A percentile compares a stretch with the other conserved stretches of the same genome.
These are phyloP conservation scores for Thymelicus acteon DNA, from an alignment of 2,888 invertebrate species.

Conservation along the genomic window DNA sequence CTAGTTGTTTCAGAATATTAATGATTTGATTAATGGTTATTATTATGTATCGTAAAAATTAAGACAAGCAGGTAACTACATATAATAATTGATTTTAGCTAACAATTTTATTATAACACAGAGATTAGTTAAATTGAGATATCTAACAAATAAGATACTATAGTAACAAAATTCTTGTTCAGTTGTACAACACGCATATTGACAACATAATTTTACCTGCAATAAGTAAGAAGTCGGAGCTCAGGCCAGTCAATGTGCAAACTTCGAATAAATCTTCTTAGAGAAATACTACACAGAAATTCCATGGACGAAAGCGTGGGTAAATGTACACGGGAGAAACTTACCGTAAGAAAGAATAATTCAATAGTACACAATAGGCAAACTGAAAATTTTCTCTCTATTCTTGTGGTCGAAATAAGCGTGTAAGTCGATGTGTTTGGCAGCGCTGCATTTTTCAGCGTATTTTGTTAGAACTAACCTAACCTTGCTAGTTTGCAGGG, in stretches of 20 bases:
- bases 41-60: too few species aligned
- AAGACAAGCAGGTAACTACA: too few species aligned
- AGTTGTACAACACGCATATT: neutral
- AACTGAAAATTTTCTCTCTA: slow-evolving; percentile 11
- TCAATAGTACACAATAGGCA: slow-evolving; percentile 27
- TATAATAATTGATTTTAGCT: too few species aligned
- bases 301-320: slow-evolving; percentile 33
- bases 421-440: slow-evolving; percentile 10
- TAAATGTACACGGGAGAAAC: slow-evolving; percentile 32
- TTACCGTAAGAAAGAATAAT: slow-evolving; percentile 33
- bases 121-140: too few species aligned
- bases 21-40: too few species aligned
- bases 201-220: neutral
- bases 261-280: slow-evolving; percentile 36
- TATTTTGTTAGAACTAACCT: slow-evolving; percentile 8
- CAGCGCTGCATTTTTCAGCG: slow-evolving; percentile 3
- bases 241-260: slow-evolving; percentile 36
- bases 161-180: neutral
- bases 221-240: slow-evolving; percentile 21
- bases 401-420: slow-evolving; percentile 18
- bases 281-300: slow-evolving; percentile 25
- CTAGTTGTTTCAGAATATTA: too few species aligned
- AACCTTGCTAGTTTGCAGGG: neutral
- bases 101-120: too few species aligned
- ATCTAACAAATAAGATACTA: too few species aligned